Conservation (phyloP, 2,113 vertebrate genomes). For the Phyllostomus discolor region DNA sequence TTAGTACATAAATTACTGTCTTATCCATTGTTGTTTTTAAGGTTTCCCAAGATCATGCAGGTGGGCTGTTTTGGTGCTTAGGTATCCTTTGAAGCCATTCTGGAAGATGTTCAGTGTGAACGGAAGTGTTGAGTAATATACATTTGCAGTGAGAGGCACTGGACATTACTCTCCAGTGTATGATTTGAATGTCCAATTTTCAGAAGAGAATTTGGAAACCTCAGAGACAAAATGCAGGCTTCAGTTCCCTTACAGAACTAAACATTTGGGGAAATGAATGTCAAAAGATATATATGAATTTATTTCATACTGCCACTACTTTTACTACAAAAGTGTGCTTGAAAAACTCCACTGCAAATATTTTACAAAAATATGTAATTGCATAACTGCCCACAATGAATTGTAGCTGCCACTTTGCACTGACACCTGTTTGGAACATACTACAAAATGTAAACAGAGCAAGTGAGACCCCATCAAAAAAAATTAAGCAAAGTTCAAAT, state of each 20-base stretch:
- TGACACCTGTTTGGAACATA: neutral
- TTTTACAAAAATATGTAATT: neutral
- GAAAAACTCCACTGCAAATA: neutral
- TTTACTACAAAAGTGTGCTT: neutral
- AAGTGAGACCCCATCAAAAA: neutral
- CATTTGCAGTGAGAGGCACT: neutral
- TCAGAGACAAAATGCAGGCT: neutral
- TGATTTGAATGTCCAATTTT: neutral
- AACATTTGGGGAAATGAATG: neutral
- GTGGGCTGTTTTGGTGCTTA: slow-evolving; percentile 20
- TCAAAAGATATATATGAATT: neutral
- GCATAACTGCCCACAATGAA: neutral
- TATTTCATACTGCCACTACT: neutral
- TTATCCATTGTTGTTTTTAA: slow-evolving; percentile 37
- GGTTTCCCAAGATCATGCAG: neutral
- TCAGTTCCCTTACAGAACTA: neutral
- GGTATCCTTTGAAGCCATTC: neutral
- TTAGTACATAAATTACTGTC: slow-evolving; percentile 28
- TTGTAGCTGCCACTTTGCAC: neutral
- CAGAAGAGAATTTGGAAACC: neutral
- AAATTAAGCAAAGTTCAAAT: neutral
- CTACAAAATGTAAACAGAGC: neutral
- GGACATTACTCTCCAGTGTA: neutral
- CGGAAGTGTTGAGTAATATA: neutral
- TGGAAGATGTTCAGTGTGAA: neutral